Evolutionary conservation across 2,888 invertebrate species (phyloP).

Genomic region (Lasioglossum oenotherae): DNA sequence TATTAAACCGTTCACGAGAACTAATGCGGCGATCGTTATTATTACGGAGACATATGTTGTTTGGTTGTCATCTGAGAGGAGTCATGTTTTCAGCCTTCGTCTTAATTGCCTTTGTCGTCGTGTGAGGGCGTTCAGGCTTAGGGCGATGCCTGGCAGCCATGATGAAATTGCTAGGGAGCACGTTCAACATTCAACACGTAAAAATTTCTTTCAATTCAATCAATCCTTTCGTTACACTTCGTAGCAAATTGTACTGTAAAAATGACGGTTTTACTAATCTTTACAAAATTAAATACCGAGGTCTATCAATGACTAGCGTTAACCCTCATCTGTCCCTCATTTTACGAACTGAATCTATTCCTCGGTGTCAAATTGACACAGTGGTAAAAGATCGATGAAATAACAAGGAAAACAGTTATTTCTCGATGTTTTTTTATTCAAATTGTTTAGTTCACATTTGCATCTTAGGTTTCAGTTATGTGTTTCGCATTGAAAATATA

Average conservation of each 20-base stretch:
- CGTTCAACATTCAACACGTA: not conserved
- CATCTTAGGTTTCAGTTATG: no score
- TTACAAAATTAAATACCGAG: not conserved
- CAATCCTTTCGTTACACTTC: not conserved
- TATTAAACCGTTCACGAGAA: not conserved
- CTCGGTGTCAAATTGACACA: no score
- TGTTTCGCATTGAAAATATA: no score
- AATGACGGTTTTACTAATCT: not conserved
- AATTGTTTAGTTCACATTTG: no score
- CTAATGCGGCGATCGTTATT: not conserved
- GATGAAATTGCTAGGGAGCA: not conserved
- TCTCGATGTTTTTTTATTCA: no score
- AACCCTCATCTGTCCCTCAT: no score
- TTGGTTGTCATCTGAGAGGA: slow-evolving; percentile 30
- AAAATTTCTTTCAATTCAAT: not conserved
- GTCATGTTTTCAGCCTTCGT: slow-evolving; percentile 15
- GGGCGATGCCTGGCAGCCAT: slow-evolving; percentile 2
- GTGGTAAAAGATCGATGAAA: no score
- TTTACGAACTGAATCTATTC: no score
- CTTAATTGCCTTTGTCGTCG: slow-evolving; percentile 47
- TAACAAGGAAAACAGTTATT: no score
- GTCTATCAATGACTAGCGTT: no score
- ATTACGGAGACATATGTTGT: slow-evolving; percentile 40
- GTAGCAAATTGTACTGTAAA: not conserved
- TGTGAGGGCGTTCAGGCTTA: slow-evolving; percentile 36